Base-by-base conservation (phyloP, 2,888 invertebrate genomes). In the Pyrrhia umbra region DNA sequence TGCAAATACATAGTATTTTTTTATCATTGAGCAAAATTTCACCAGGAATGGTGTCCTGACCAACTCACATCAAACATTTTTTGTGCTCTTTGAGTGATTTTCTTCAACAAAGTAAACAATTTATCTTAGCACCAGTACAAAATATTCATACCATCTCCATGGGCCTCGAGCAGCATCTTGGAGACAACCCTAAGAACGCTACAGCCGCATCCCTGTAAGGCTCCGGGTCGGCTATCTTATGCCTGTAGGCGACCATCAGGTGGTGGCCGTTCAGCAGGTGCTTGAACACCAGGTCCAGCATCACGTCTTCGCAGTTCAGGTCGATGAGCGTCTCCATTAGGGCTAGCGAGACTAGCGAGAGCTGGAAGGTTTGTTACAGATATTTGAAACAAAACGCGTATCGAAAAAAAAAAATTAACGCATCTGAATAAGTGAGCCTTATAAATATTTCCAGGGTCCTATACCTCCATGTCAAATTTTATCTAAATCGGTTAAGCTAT, bases 221-320 rank as follows among this genome's bases (percentile, higher is more conserved):
- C 21, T 92, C 90, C 0, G 94, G 90, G 30, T 92, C 90, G 0
- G 90, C 75, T 42, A 94, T 86, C 46, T 82, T 87, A 62, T 91
- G 87, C 9, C 90, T 85, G 40, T 90, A 88, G 9, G 88, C 75
- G 0, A 87, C 82, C 81, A 87, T 86, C 5, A 95, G 75, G 51
- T 95, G 92, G 50, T 91, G 89, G 0, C 95, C 95, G 61, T 85
- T 89, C 1, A 94, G 76, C 0, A 99, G 95, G 87, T 98, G 97
- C 86, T 98, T 98, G 86, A 98, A 96, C 47, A 98, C 96, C 50
- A 99, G 94, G 86, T 99, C 98, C 80, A 98, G 94, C 98, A 99
- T 98, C 46, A 99, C 96, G 90, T 99, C 99, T 91, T 99, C 99
- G 92, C 98, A 99, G 91, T 99, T 98, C 68, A 99, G 94, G 82